Percentiles rank a stretch among this genome's conserved stretches.
phyloP scores from a whole-genome alignment of 1,140 invertebrate species.

The Eueides isabella region DNA sequence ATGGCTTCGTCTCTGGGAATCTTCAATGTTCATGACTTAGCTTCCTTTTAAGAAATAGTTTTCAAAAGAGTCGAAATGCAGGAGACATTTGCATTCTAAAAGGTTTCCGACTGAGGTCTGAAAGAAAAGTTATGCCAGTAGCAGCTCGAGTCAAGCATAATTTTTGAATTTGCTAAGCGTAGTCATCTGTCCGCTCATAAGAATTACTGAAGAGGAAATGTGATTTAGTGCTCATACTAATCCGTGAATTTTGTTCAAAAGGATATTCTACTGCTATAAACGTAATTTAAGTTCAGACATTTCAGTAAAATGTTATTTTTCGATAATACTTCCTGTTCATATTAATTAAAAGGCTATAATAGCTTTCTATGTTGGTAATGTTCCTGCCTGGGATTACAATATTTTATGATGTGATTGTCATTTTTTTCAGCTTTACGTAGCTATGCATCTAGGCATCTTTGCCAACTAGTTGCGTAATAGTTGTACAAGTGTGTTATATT shows the following conservation, averaged over 20 bases:
- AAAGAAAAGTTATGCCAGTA: conserved; percentile 49
- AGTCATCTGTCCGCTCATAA: conserved; percentile 22
- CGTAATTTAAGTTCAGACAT: not conserved
- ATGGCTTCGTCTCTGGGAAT: conserved; percentile 45
- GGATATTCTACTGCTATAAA: not conserved
- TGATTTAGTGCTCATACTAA: not conserved
- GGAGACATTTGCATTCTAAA: conserved; percentile 68
- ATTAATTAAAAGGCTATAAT: not conserved
- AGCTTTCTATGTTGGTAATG: too few species aligned
- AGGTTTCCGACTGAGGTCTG: conserved; percentile 47
- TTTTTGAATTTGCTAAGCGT: conserved; percentile 35
- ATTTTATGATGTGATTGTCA: too few species aligned
- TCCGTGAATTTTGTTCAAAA: not conserved
- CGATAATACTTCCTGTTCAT: not conserved
- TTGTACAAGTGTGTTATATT: too few species aligned
- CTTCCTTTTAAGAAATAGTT: conserved; percentile 64
- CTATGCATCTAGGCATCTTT: too few species aligned
- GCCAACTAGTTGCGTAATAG: too few species aligned
- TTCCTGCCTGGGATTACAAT: not conserved
- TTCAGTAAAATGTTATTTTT: not conserved
- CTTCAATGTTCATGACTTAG: conserved; percentile 59
- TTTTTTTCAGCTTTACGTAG: too few species aligned
- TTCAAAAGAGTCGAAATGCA: conserved; percentile 64
- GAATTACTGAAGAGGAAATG: conserved; percentile 25
- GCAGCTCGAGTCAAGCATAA: conserved; percentile 33